Percentiles rank a stretch among this genome's conserved stretches.
These are phyloP conservation scores for Saguinus imperator DNA, from an alignment of 2,113 vertebrate genomes.

Conservation along the genomic window DNA sequence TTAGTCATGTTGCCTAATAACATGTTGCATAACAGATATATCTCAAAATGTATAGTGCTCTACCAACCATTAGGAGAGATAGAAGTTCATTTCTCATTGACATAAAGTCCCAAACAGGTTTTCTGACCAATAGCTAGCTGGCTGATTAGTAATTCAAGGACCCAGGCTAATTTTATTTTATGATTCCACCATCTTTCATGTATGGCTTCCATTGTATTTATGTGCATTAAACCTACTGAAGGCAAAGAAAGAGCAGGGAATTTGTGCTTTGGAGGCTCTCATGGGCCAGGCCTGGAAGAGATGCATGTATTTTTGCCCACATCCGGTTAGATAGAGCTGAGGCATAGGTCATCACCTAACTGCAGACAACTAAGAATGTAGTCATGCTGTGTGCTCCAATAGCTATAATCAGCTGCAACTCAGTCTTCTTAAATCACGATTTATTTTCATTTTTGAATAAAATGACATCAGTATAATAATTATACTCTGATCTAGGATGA, in stretches of 20 bases:
- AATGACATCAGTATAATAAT: not conserved
- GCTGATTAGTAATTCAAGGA: not conserved
- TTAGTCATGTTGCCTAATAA: not conserved
- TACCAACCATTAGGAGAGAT: not conserved
- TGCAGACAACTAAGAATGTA: not conserved
- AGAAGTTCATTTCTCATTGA: not conserved
- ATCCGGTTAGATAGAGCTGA: not conserved
- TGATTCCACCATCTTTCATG: not conserved
- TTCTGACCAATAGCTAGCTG: not conserved
- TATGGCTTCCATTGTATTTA: not conserved
- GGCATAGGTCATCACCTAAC: not conserved
- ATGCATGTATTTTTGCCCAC: not conserved
- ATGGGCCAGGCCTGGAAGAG: not conserved
- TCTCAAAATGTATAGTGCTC: not conserved
- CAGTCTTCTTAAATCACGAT: not conserved
- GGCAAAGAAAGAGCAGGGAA: not conserved
- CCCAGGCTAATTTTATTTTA: not conserved
- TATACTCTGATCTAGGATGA: not conserved
- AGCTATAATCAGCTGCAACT: not conserved
- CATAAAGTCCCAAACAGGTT: not conserved
- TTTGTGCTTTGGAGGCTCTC: not conserved
- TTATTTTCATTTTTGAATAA: conserved; percentile 23
- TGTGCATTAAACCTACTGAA: not conserved
- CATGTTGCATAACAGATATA: not conserved
- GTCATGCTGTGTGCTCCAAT: not conserved